phyloP scores from a whole-genome alignment of 2,113 vertebrate species.

The Toxostoma redivivum region DNA sequence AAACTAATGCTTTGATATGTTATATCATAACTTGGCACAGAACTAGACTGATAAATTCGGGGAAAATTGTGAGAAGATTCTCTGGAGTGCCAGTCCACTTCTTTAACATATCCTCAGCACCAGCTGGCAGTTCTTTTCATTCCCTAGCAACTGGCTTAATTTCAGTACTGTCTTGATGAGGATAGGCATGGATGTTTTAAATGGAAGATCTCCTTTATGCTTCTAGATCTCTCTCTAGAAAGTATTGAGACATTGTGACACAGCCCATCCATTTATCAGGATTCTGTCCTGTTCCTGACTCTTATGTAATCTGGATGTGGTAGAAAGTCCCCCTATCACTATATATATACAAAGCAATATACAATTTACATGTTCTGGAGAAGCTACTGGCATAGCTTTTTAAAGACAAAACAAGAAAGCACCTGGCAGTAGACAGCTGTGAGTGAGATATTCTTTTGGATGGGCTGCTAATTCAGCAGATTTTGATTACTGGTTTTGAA shows the following conservation, averaged over 20 bases:
- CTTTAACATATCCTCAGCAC: conserved; percentile 40
- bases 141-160: conserved; percentile 52
- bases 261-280: not conserved
- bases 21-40: conserved; percentile 26
- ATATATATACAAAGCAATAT: not conserved
- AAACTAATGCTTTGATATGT: not conserved
- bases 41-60: conserved; percentile 28
- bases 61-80: conserved; percentile 36
- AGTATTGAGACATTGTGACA: not conserved
- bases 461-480: not conserved
- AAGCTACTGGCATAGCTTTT: not conserved
- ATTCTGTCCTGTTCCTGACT: not conserved
- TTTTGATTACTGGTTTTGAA: conserved; percentile 15
- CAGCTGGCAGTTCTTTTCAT: conserved; percentile 50
- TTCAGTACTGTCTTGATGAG: not conserved
- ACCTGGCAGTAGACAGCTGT: not conserved
- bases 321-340: not conserved
- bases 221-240: not conserved
- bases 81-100: conserved; percentile 49
- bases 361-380: not conserved
- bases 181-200: not conserved
- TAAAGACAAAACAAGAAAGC: not conserved
- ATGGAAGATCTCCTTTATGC: not conserved
- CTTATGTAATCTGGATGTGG: not conserved
- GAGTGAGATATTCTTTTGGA: not conserved